These are phyloP conservation scores for Chloroceryle aenea DNA, from an alignment of 2,113 vertebrate genomes.

Conservation along the genomic window DNA sequence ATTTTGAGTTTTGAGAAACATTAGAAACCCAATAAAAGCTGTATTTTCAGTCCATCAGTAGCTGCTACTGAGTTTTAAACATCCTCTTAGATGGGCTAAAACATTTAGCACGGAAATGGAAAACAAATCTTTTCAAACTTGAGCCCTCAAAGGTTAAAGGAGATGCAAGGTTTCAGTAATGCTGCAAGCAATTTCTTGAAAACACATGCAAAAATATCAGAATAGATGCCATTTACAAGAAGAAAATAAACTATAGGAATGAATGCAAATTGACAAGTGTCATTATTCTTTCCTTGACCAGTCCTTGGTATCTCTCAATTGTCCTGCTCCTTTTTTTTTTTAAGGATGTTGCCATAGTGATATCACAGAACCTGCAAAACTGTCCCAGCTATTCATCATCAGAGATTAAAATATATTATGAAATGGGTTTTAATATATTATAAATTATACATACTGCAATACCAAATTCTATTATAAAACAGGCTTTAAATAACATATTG, in stretches of 20 bases:
- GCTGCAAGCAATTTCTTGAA: background rate
- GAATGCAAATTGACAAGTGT: constrained; percentile 52
- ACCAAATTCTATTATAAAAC: constrained; percentile 64
- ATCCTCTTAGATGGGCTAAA: background rate
- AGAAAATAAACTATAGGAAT: constrained; percentile 52
- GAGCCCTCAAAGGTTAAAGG: constrained; percentile 51
- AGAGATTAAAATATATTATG: constrained; percentile 68
- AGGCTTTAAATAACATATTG: constrained; percentile 62
- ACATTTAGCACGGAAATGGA: background rate
- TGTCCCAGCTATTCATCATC: constrained; percentile 62
- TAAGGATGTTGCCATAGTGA: constrained; percentile 49
- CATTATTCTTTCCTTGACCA: constrained; percentile 64
- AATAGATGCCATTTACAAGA: constrained; percentile 26
- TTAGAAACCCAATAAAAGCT: background rate
- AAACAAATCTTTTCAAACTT: constrained; percentile 24
- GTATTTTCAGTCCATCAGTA: background rate
- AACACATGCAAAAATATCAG: background rate
- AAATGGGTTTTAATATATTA: constrained; percentile 57
- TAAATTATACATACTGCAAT: constrained; percentile 61
- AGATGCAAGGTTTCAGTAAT: constrained; percentile 1
- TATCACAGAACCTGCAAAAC: constrained; percentile 40
- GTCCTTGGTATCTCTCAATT: constrained; percentile 43
- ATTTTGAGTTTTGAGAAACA: background rate
- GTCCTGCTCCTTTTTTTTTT: background rate
- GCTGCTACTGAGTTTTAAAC: background rate